Evolutionary conservation across 2,797 vertebrate species (phyloP).

Genomic region (Mormyrops boulengeri): DNA sequence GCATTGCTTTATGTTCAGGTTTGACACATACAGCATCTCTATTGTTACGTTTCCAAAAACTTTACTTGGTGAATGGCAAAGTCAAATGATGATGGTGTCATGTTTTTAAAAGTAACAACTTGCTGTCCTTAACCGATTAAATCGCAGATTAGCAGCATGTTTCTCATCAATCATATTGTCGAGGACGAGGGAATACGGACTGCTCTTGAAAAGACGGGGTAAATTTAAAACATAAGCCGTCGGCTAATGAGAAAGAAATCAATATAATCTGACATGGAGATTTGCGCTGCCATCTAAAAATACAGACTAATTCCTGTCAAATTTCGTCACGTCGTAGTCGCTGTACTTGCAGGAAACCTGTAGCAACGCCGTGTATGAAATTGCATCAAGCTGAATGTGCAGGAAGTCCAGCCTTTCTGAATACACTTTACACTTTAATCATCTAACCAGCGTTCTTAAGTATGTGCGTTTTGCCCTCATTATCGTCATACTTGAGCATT

Average conservation of each 20-base stretch:
- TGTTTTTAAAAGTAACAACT: not conserved
- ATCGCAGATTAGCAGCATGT: not conserved
- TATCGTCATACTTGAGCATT: not conserved
- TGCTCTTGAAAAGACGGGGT: not conserved
- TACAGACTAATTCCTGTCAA: not conserved
- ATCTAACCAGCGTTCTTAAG: not conserved
- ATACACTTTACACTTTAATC: not conserved
- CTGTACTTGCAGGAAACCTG: not conserved
- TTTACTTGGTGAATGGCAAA: not conserved
- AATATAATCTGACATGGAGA: slow-evolving; percentile 5
- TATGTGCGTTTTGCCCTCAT: not conserved
- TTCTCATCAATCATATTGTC: not conserved
- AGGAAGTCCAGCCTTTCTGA: not conserved
- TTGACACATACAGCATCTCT: not conserved
- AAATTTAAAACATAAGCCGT: slow-evolving; percentile 7
- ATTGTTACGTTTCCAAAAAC: not conserved
- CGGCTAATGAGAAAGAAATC: not conserved
- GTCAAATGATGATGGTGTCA: not conserved
- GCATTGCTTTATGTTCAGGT: not conserved
- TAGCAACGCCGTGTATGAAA: not conserved
- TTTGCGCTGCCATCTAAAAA: not conserved
- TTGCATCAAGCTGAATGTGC: slow-evolving; percentile 1
- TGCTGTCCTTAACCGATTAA: not conserved
- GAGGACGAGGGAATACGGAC: not conserved
- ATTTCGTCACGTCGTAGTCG: not conserved